Conservation (phyloP, 2,113 vertebrate genomes). For the Cyrtonyx montezumae region DNA sequence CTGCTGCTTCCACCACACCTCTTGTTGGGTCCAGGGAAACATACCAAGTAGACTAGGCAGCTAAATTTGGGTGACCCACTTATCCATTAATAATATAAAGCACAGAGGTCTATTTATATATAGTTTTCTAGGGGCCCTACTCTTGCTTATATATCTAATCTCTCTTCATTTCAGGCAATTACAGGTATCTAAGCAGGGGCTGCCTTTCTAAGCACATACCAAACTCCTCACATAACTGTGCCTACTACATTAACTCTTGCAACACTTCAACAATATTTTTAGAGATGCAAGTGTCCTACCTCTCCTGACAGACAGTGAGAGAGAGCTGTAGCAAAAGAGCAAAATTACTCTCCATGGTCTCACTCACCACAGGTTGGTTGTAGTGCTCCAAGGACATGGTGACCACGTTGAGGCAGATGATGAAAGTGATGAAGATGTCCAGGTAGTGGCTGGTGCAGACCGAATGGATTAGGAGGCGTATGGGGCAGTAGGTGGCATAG, state of each 20-base stretch:
- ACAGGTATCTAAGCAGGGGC: background rate
- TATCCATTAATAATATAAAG: slow-evolving; percentile 5
- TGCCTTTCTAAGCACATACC: background rate
- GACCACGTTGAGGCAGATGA: slow-evolving; percentile 98
- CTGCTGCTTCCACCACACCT: background rate
- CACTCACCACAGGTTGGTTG: slow-evolving; percentile 92
- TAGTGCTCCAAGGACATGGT: slow-evolving; percentile 99
- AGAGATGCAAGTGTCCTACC: background rate
- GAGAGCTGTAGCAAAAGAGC: background rate
- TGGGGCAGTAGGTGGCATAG: slow-evolving; percentile 89
- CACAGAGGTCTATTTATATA: background rate
- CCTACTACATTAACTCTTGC: background rate
- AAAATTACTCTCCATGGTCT: background rate
- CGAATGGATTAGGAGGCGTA: slow-evolving; percentile 94
- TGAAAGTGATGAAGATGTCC: slow-evolving; percentile 99
- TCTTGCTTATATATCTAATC: background rate
- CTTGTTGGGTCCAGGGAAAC: background rate
- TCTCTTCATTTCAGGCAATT: background rate
- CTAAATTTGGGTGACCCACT: slow-evolving; percentile 24
- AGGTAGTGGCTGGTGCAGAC: slow-evolving; percentile 98
- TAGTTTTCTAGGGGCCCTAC: background rate
- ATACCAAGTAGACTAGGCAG: slow-evolving; percentile 4
- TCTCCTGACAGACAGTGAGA: background rate
- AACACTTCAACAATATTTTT: background rate
- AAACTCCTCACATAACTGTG: background rate